Percentiles rank a stretch among this genome's conserved stretches.
Evolutionary conservation across 2,113 vertebrate genomes (phyloP).

Genomic region (Protobothrops flavoviridis): DNA sequence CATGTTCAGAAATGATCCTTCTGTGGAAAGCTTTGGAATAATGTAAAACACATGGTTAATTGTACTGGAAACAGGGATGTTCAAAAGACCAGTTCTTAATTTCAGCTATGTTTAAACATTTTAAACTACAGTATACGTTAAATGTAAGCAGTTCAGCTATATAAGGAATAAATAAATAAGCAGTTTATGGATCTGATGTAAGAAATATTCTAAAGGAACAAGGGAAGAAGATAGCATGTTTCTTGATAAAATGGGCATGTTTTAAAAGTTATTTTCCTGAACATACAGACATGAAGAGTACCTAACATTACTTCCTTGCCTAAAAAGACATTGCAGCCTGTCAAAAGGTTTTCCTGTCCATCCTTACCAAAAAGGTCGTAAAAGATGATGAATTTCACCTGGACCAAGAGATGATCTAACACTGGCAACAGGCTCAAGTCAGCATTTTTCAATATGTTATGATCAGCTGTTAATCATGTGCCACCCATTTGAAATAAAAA

Average conservation of each 20-base stretch:
- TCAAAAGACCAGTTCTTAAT: neutral
- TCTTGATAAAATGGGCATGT: neutral
- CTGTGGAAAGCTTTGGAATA: slow-evolving; percentile 38
- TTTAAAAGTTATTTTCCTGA: neutral
- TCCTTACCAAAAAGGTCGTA: neutral
- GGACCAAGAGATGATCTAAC: neutral
- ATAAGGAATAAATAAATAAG: neutral
- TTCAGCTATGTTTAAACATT: neutral
- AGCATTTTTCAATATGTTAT: neutral
- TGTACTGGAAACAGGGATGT: neutral
- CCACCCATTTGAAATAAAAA: neutral
- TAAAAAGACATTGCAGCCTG: neutral
- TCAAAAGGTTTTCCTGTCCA: neutral
- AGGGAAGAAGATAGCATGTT: neutral
- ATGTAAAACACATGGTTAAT: slow-evolving; percentile 54
- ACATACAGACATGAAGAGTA: neutral
- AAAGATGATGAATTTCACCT: neutral
- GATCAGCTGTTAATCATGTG: neutral
- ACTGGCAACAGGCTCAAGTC: neutral
- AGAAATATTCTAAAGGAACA: neutral
- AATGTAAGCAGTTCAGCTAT: slow-evolving; percentile 18
- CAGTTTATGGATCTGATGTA: slow-evolving; percentile 2
- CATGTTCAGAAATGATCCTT: slow-evolving; percentile 46
- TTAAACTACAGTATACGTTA: neutral
- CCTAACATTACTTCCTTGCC: neutral